Conservation (phyloP, 2,797 vertebrate species). For the Meriones psammophilus region DNA sequence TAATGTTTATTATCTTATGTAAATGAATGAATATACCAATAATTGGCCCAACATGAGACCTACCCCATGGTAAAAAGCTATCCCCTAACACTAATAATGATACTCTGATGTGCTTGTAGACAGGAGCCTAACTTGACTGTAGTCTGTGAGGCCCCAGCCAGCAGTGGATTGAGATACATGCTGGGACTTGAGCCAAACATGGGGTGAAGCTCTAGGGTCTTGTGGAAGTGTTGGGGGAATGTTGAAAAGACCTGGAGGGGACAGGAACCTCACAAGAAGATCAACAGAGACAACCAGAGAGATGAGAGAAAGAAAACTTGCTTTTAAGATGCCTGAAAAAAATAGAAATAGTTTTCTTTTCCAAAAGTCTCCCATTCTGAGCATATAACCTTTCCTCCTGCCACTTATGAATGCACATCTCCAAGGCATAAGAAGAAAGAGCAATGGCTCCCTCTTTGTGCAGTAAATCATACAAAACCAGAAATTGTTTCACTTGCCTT, state of each 20-base stretch:
- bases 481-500: background rate
- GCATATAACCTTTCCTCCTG: background rate
- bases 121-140: too few species aligned
- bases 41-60: too few species aligned
- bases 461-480: background rate
- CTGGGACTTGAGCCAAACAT: too few species aligned
- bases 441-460: background rate
- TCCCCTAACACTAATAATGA: too few species aligned
- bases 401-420: background rate
- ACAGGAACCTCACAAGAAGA: too few species aligned
- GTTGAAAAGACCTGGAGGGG: too few species aligned
- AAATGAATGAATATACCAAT: background rate
- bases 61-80: too few species aligned
- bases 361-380: background rate
- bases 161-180: too few species aligned
- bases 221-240: too few species aligned
- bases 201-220: too few species aligned
- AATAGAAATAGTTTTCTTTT: conserved; percentile 29
- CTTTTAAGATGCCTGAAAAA: background rate
- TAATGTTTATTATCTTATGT: background rate
- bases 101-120: too few species aligned
- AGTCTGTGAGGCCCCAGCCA: too few species aligned
- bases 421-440: background rate
- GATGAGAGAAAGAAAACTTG: background rate
- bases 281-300: background rate